phyloP scores from a whole-genome alignment of 2,797 vertebrate genomes.

The Gallinago solitaria region DNA sequence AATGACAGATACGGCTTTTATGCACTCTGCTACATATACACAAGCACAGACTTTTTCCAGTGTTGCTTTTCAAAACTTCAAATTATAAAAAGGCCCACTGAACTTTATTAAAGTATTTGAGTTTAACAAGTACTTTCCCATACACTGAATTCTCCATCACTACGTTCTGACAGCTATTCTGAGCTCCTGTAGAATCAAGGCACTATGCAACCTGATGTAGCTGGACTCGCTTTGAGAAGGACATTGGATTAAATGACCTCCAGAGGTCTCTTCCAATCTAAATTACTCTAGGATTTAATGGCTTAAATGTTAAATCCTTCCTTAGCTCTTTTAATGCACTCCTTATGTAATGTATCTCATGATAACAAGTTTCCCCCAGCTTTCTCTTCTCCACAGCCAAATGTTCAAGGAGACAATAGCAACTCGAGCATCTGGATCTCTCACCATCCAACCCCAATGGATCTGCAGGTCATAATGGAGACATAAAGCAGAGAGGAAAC shows the following conservation, averaged over 20 bases:
- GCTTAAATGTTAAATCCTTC: slow-evolving; percentile 24
- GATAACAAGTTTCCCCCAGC: background rate
- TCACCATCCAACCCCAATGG: fast-evolving
- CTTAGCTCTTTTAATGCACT: slow-evolving; percentile 17
- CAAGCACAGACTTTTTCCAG: background rate
- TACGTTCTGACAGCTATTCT: background rate
- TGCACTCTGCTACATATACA: background rate
- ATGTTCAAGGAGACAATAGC: background rate
- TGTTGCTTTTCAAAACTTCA: background rate
- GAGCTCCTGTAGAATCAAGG: background rate
- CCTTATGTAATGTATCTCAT: slow-evolving; percentile 21
- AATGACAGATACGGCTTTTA: background rate
- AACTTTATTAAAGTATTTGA: background rate
- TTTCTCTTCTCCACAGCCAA: background rate
- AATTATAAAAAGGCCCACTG: background rate
- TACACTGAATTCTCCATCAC: background rate
- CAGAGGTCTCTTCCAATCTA: slow-evolving; percentile 7
- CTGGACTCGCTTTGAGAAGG: background rate
- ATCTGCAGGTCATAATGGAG: background rate
- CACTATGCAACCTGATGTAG: background rate
- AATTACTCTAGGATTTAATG: slow-evolving; percentile 28
- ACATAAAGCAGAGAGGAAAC: background rate
- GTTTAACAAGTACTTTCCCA: background rate
- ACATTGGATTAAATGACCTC: slow-evolving; percentile 24
- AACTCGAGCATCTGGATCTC: background rate